Percentiles rank a stretch among this genome's conserved stretches.
Conservation (phyloP, 2,888 invertebrate species). For the Barypeithes pellucidus region DNA sequence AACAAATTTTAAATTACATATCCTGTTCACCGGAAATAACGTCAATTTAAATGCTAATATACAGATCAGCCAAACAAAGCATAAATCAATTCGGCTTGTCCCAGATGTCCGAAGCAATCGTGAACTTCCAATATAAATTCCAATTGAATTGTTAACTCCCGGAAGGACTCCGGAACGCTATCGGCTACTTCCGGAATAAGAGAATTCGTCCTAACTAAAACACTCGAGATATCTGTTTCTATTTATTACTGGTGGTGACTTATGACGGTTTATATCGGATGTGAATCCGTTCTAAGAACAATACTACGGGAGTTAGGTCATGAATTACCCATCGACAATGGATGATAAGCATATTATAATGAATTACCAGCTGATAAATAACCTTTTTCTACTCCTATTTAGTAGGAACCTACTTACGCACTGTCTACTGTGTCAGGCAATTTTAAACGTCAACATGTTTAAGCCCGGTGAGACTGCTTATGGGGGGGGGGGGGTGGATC, state of each 20-base stretch:
- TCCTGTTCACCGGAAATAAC: constrained; percentile 13
- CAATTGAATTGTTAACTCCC: constrained; percentile 54
- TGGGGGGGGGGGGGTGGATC: no score
- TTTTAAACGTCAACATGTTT: no score
- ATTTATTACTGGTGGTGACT: constrained; percentile 35
- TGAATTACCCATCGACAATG: no score
- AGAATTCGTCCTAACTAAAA: constrained; percentile 37
- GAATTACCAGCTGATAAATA: no score
- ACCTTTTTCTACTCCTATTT: no score
- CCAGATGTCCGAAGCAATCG: constrained; percentile 49
- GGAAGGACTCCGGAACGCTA: constrained; percentile 48
- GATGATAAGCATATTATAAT: no score
- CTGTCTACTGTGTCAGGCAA: no score
- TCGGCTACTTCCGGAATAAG: constrained; percentile 45
- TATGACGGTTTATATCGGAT: constrained; percentile 14
- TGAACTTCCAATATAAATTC: constrained; percentile 52
- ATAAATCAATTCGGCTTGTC: constrained; percentile 46
- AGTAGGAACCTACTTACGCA: no score
- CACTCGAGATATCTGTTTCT: constrained; percentile 40
- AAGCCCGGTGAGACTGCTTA: no score
- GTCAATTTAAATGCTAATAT: constrained; percentile 36
- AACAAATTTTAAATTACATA: constrained; percentile 8
- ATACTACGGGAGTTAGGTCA: not conserved
- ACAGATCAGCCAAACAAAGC: constrained; percentile 36
- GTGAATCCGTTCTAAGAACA: not conserved